phyloP scores from a whole-genome alignment of 30 jellyfish, hydroid and myxozoan species.

The Hydractinia echinata region DNA sequence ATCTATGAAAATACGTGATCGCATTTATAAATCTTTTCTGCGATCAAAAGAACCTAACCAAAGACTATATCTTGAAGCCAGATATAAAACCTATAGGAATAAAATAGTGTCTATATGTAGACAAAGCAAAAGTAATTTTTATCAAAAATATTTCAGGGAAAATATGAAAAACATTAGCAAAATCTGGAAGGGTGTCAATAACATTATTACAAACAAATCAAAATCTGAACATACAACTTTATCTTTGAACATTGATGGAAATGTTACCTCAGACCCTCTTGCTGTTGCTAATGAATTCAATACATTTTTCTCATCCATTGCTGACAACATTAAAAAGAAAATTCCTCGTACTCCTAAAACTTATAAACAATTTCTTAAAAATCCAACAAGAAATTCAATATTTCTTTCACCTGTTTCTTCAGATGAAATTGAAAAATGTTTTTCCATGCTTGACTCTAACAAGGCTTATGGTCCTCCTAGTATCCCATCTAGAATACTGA shows the following conservation, averaged over 20 bases:
- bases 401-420: no score
- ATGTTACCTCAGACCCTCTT: not conserved
- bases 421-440: not conserved
- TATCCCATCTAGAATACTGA: not conserved
- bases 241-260: not conserved
- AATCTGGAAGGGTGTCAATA: not conserved
- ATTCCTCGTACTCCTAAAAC: no score
- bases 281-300: not conserved
- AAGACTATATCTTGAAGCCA: not conserved
- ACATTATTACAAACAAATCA: not conserved
- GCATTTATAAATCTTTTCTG: not conserved
- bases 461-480: conserved; percentile 1
- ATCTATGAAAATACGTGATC: conserved; percentile 1
- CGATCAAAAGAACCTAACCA: not conserved
- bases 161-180: not conserved
- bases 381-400: no score
- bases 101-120: not conserved
- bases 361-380: no score
- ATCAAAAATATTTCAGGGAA: no score
- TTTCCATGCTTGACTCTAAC: not conserved
- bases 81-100: conserved; percentile 7
- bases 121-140: not conserved
- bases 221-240: not conserved
- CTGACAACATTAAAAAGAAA: no score
- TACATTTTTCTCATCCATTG: no score